Base-by-base conservation (phyloP, 2,888 invertebrate genomes). In the Aphidoletes aphidimyza region DNA sequence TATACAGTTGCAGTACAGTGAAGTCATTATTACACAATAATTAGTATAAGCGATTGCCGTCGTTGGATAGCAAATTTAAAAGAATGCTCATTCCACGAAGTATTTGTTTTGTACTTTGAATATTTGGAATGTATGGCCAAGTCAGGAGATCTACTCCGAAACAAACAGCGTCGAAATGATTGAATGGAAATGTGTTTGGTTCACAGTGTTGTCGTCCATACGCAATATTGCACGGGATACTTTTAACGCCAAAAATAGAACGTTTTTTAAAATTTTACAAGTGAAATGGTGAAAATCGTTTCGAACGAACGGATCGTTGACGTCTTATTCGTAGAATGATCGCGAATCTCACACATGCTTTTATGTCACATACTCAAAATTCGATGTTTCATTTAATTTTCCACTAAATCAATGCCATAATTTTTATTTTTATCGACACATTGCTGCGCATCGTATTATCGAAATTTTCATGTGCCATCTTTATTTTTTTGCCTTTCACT, bases 401-500 rank as follows among this genome's bases (percentile, higher is more conserved):
- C 81, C 81, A 81, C 81, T 81, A 81, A 81, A 81, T 81, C 81
- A 81, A 81, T 81, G 81, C 81, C 11, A 22, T 81, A 81, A 81
- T 81, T 81, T 81, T 81, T 37, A 81, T 81, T 81, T 81, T 81
- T 81, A 81, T 81, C 81, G 81, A 81, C 37, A 81, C 37, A n/a
- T 37, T 81, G 37, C 37, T 19, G 36, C n/a, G 26, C n/a, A 37
- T 81, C n/a, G 36, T 37, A 81, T 8, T 19, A 81, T 22, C 22
- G 81, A 81, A 42, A 30, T 69, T 69, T 69, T 69, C 69, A 30
- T 69, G 11, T 81, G 9, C 81, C 36, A 54, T 69, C 19, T 34
- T 81, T n/a, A 54, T 81, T 37, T 36, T 34, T 19, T 59, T 59
- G 3, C n/a, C 0, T 22, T 81, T 37, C 19, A 36, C n/a, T 36